A percentile compares a stretch with the other conserved stretches of the same genome.
These are phyloP conservation scores for Ispidina picta DNA, from an alignment of 2,797 vertebrate species.

Conservation along the genomic window DNA sequence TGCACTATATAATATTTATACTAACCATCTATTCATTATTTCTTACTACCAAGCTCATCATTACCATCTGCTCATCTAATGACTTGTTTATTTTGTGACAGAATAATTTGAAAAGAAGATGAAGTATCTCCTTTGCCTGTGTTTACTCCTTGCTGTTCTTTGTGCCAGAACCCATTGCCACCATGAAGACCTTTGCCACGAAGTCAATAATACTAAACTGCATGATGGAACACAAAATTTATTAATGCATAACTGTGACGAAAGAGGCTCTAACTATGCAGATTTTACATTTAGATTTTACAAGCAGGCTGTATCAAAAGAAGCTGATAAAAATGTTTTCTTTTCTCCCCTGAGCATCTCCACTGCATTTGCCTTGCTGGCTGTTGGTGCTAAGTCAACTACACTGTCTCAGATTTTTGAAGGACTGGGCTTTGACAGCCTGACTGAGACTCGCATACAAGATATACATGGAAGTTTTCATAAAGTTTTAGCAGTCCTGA, in stretches of 20 bases:
- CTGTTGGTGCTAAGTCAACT: conserved; percentile 76
- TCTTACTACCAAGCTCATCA: neutral
- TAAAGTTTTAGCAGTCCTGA: conserved; percentile 68
- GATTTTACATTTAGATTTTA: conserved; percentile 84
- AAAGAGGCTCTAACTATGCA: neutral
- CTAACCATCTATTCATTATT: neutral
- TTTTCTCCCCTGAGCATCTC: conserved; percentile 87
- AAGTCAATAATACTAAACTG: neutral
- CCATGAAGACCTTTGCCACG: neutral
- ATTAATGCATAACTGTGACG: neutral
- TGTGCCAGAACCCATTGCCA: neutral
- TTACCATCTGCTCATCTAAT: conserved; percentile 31
- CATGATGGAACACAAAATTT: neutral
- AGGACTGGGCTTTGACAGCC: conserved; percentile 71
- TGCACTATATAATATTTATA: neutral
- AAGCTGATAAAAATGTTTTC: conserved; percentile 83
- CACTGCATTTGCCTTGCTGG: conserved; percentile 83
- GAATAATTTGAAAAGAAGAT: conserved; percentile 54
- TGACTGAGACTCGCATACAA: conserved; percentile 42
- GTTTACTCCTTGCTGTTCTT: conserved; percentile 4
- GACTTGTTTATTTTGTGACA: conserved; percentile 59
- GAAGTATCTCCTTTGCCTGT: conserved; percentile 5
- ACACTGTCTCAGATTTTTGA: conserved; percentile 51
- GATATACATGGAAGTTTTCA: conserved; percentile 81
- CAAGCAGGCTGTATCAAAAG: conserved; percentile 63